phyloP scores from a whole-genome alignment of 2,797 vertebrate genomes.

The Phyllotis vaccarum region DNA sequence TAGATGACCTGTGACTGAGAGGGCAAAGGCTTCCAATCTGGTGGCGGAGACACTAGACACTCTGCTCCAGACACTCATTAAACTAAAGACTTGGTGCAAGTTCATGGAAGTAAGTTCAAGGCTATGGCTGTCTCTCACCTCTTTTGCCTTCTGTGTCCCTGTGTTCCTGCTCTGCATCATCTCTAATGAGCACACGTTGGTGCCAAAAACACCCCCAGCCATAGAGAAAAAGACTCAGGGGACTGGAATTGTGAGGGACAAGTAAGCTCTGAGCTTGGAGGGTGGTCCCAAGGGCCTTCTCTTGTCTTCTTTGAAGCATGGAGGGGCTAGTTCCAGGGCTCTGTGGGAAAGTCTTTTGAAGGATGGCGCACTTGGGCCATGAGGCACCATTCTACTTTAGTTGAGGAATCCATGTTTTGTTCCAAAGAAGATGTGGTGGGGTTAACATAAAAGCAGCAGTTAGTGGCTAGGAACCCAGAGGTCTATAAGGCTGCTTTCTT shows the following conservation, averaged over 20 bases:
- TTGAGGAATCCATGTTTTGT: constrained; percentile 23
- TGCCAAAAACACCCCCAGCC: background rate
- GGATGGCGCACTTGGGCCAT: background rate
- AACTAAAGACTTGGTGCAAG: background rate
- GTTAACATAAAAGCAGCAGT: constrained; percentile 45
- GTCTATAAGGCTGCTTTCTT: background rate
- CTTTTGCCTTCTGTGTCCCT: background rate
- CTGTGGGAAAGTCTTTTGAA: constrained; percentile 58
- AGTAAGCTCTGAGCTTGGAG: constrained; percentile 40
- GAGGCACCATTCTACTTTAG: constrained; percentile 5
- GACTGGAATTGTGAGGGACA: background rate
- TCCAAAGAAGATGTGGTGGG: constrained; percentile 11
- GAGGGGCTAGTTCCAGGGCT: constrained; percentile 15
- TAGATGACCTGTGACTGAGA: fast-evolving
- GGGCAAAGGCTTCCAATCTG: background rate
- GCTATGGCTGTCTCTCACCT: background rate
- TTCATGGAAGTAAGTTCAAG: background rate
- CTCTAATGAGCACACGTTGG: background rate
- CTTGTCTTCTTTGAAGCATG: constrained; percentile 36
- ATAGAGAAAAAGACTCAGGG: background rate
- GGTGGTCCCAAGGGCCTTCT: constrained; percentile 19
- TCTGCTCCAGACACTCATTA: background rate
- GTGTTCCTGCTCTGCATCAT: background rate
- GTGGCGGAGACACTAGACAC: background rate
- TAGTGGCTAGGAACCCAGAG: constrained; percentile 18